These are phyloP conservation scores for Eleutherodactylus coqui DNA, from an alignment of 2,797 vertebrate species.

Conservation along the genomic window DNA sequence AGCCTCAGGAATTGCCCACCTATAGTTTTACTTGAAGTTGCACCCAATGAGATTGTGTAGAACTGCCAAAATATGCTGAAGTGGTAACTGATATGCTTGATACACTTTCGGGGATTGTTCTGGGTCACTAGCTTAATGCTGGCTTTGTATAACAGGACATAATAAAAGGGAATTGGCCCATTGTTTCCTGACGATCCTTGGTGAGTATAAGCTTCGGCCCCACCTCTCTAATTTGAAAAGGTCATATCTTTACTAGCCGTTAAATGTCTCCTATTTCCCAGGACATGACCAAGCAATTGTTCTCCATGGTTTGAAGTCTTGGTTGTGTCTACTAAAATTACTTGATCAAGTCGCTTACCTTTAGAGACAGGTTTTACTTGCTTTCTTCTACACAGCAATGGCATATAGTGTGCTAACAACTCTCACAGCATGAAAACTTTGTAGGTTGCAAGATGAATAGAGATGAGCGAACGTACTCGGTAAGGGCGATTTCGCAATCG, in stretches of 20 bases:
- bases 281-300: conserved; percentile 9
- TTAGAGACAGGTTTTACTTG: neutral
- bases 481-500: too few species aligned
- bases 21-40: neutral
- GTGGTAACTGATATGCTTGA: conserved; percentile 26
- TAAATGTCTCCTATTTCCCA: conserved; percentile 16
- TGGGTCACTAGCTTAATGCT: conserved; percentile 1
- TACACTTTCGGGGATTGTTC: neutral
- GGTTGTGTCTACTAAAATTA: neutral
- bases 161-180: neutral
- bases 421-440: neutral
- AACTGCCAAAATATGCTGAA: neutral
- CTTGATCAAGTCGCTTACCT: neutral
- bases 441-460: neutral
- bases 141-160: conserved; percentile 19
- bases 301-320: neutral
- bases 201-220: neutral
- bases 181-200: neutral
- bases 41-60: neutral
- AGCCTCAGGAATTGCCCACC: neutral
- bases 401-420: neutral
- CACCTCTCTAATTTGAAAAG: neutral
- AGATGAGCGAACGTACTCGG: too few species aligned
- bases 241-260: neutral
- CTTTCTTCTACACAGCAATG: neutral